Evolutionary conservation across 2,113 vertebrate genomes (phyloP), one percentile per base, ranked within the genome.

Genomic region (Lutjanus erythropterus): DNA sequence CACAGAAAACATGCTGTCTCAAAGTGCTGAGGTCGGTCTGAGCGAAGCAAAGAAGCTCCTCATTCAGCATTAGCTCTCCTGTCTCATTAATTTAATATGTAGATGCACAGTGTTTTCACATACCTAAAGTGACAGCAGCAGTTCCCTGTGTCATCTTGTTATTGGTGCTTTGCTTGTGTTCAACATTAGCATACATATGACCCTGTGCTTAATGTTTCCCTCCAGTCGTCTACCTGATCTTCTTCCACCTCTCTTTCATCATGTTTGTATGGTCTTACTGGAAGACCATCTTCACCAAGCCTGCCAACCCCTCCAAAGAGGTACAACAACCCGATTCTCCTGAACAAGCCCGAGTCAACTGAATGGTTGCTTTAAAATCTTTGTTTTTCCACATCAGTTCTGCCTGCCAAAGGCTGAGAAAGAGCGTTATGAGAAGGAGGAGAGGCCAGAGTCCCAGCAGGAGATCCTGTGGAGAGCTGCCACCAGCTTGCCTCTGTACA

Each of bases 241-340:
- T 97, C 94, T 99, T 98, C 93, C 97, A 99, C 95, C 90, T 98
- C 90, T 97, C 93, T 75, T 98, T 99, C 95, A 77, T 97, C 93
- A 97, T 99, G 97, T 98, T 99, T 93, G 94, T 97, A 25, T 99
- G 98, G 98, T 98, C 98, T 82, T 99, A 98, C 93, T 97, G 97
- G 97, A 98, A 97, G 94, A 98, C 98, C 90, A 98, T 99, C 94
- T 97, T 98, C 95, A 96, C 96, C 85, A 90, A 91, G 89, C 97
- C 97, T 69, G 94, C 95, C 90, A 96, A 94, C 82, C 98, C 98
- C 55, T 97, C 96, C 93, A 97, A 96, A 94, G 97, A 99, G 97
- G 98, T 99, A 97, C 35, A 46, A 3, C 37, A 49, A 41, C 12
- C 44, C 1, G 4, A 4, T 23, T 73, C 37, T 50, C 35, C 69